A percentile compares a stretch with the other conserved stretches of the same genome.
Evolutionary conservation across 1,140 invertebrate species (phyloP).

Genomic region (Caenorhabditis briggsae): DNA sequence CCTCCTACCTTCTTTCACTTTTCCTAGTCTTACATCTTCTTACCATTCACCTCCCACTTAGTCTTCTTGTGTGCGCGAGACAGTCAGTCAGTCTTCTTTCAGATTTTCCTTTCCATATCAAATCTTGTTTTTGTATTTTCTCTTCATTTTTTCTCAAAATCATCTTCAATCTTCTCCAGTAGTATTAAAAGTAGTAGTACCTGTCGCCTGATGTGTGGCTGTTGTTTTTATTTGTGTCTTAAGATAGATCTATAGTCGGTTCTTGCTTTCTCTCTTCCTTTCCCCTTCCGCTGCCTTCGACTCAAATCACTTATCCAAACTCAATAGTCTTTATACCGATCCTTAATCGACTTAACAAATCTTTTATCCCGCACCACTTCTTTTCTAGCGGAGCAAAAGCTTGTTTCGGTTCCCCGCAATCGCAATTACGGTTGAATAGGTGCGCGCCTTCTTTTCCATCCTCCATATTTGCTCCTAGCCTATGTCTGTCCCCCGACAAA

Average conservation of each 20-base stretch:
- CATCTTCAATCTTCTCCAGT: constrained; percentile 13
- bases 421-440: constrained; percentile 42
- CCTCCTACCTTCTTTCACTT: not conserved
- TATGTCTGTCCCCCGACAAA: not conserved
- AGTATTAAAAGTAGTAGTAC: constrained; percentile 13
- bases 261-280: not conserved
- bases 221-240: constrained; percentile 53
- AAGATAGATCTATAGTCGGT: not conserved
- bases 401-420: not conserved
- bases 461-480: not conserved
- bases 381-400: not conserved
- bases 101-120: constrained; percentile 49
- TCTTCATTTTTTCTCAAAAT: not conserved
- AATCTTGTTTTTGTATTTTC: constrained; percentile 36
- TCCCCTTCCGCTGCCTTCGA: no score
- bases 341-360: constrained; percentile 53
- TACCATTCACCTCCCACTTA: not conserved
- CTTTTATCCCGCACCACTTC: not conserved
- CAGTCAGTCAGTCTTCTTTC: constrained; percentile 3
- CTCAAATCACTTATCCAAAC: constrained; percentile 51
- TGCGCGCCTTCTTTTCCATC: not conserved
- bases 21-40: constrained; percentile 8
- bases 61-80: not conserved
- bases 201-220: constrained; percentile 23
- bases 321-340: not conserved